Evolutionary conservation across 1,140 invertebrate species (phyloP).

Genomic region (Pseudomyrmex pallidus): DNA sequence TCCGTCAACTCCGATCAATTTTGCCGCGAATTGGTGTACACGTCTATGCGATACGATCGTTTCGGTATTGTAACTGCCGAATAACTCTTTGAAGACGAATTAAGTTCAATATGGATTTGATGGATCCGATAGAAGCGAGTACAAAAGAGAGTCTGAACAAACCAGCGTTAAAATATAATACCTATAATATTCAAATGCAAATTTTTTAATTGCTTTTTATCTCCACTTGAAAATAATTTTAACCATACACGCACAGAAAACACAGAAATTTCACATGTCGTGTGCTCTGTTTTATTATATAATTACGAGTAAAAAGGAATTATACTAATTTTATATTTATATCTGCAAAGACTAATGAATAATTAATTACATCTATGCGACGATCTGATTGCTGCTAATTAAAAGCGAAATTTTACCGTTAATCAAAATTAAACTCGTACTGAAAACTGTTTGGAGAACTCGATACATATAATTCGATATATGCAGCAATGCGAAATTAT

Average conservation of each 20-base stretch:
- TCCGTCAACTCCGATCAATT: constrained; percentile 21
- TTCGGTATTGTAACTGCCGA: background rate
- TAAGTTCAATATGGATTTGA: background rate
- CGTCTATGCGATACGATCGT: constrained; percentile 2
- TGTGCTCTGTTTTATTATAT: too few species aligned
- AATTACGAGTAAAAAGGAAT: constrained; percentile 24
- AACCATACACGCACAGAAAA: too few species aligned
- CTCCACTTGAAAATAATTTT: too few species aligned
- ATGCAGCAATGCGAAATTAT: constrained; percentile 22
- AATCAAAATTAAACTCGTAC: constrained; percentile 34
- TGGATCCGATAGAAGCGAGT: background rate
- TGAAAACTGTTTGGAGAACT: constrained; percentile 10
- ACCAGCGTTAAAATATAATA: too few species aligned
- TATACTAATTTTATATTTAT: constrained; percentile 10
- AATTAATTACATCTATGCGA: constrained; percentile 33
- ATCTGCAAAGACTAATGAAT: constrained; percentile 29
- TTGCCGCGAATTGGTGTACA: constrained; percentile 32
- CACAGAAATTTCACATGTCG: too few species aligned
- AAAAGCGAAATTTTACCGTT: constrained; percentile 26
- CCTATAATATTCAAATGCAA: too few species aligned
- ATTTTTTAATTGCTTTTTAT: too few species aligned
- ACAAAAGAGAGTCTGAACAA: too few species aligned
- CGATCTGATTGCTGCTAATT: constrained; percentile 7
- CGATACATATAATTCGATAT: background rate
- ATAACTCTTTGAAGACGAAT: background rate